Base-by-base conservation (phyloP, 92 coral and sea anemone species). In the Diadumene lineata region DNA sequence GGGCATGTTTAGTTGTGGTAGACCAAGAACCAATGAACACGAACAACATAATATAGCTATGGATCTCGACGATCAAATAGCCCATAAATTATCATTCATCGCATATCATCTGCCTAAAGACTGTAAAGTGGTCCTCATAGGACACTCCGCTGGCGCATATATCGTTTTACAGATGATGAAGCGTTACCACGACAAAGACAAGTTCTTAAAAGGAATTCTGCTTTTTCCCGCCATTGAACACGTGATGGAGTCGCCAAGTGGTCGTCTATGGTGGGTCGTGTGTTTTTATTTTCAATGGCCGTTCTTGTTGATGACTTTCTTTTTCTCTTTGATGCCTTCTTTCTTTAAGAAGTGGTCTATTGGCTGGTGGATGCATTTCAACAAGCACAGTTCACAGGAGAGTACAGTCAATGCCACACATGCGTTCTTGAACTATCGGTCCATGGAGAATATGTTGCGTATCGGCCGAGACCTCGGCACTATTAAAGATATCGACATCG, bases 201-300 rank as follows among this genome's bases (percentile, higher is more conserved):
- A 91, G 68, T 90, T 96, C 51, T 62, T 93, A 43, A 92, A 92
- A 69, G 91, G 93, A 0, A 81, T 92, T 66, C 81, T 96, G 8
- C 84, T 96, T 28, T 96, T 96, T 74, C 99, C 99, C n/a, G 90
- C 99, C 34, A 96, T 96, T 31, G 99, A 96, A 72, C 85, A 89
- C 33, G 90, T 96, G 34, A 89, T 88, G 50, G 79, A 90, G 22
- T 93, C 99, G 11, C 99, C 97, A 23, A 89, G 91, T 56, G 99
- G 99, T n/a, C 88, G 88, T 62, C 76, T 96, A 30, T 93, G 97
- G 86, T 85, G 89, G 69, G 90, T 90, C 33, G 86, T 85, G 29
- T 89, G 96, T 38, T 90, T 83, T 57, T 84, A 92, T 84, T 21
- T 96, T 28, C 92, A 88, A 26, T 96, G 97, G 97, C 97, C 96